Evolutionary conservation across 2,797 vertebrate genomes (phyloP), one percentile per base, ranked within the genome.

Genomic region (Phylloscopus collybita): DNA sequence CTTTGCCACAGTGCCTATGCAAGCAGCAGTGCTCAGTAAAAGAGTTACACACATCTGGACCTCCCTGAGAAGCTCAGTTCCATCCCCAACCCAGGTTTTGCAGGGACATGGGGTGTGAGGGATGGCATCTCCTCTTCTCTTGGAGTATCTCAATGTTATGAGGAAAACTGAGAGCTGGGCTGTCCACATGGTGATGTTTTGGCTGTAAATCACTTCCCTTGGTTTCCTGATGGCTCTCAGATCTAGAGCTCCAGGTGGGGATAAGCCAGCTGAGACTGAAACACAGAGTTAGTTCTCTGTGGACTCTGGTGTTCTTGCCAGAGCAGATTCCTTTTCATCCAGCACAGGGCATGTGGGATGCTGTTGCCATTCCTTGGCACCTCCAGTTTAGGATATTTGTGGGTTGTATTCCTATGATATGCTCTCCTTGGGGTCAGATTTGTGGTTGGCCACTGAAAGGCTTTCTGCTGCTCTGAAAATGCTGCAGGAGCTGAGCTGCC

Each of bases 341-440:
- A 53, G 15, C 3, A 1, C 0, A 1, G 16, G 16, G 3, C 22
- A 5, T 4, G 5, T 15, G 42, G 57, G 60, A 54, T 53, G 26
- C n/a, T 87, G 36, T 59, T 0, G 0, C 16, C 26, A 6, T 72
- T 72, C 61, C 27, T 36, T 69, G 40, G 10, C 44, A 51, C 19
- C 20, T 75, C 20, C 20, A 18, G 10, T 42, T 67, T 50, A 32
- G 1, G 5, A 10, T 8, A 36, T 27, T 25, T 57, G 32, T 60
- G 22, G 32, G 11, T 25, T 47, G 3, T n/a, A 16, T 56, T 60
- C 10, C 23, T 61, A 7, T 0, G 0, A 18, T 34, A 5, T 21
- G 10, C n/a, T 74, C 15, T 60, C 8, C 13, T 80, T 73, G 32
- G 36, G 9, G 30, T 66, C 51, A 76, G 19, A 40, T 54, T 81